A percentile compares a stretch with the other conserved stretches of the same genome.
These are phyloP conservation scores for human (Homo sapiens) DNA, from an alignment of 2,113 vertebrate genomes.

Conservation along the genomic window DNA sequence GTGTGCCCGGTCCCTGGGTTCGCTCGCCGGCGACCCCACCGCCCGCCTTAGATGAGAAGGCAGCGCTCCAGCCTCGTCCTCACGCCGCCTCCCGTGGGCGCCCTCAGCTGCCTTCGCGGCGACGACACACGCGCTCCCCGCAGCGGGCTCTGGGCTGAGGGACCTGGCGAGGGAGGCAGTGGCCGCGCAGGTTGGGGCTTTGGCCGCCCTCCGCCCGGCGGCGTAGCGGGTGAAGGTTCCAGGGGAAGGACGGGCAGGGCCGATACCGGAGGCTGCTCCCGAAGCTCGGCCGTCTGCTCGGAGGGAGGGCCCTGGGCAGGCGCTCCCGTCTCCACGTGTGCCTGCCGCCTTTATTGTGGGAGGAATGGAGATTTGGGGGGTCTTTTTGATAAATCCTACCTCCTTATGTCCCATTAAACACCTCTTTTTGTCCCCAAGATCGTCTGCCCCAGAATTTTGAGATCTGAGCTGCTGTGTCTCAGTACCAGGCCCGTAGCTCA, in stretches of 20 bases:
- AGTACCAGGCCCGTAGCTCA: fast-evolving
- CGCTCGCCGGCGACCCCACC: not conserved
- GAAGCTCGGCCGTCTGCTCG: not conserved
- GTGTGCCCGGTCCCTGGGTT: not conserved
- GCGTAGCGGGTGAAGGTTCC: too few species aligned
- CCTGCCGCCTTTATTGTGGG: not conserved
- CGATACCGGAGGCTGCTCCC: too few species aligned
- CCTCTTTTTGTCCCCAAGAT: too few species aligned
- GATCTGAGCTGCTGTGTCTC: not conserved
- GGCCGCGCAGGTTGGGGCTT: too few species aligned
- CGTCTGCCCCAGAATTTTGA: not conserved
- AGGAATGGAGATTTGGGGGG: not conserved
- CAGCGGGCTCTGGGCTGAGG: not conserved
- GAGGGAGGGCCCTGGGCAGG: not conserved
- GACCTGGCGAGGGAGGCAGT: not conserved
- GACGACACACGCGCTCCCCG: too few species aligned
- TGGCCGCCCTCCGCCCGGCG: too few species aligned
- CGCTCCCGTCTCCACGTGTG: too few species aligned
- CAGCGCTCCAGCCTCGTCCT: not conserved
- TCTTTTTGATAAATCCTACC: too few species aligned
- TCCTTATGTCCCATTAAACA: too few species aligned
- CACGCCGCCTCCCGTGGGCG: not conserved
- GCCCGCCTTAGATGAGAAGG: not conserved
- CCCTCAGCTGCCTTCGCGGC: not conserved
- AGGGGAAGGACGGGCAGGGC: too few species aligned